Base-by-base conservation (phyloP, 2,888 invertebrate species). In the Aleiodes testaceus region DNA sequence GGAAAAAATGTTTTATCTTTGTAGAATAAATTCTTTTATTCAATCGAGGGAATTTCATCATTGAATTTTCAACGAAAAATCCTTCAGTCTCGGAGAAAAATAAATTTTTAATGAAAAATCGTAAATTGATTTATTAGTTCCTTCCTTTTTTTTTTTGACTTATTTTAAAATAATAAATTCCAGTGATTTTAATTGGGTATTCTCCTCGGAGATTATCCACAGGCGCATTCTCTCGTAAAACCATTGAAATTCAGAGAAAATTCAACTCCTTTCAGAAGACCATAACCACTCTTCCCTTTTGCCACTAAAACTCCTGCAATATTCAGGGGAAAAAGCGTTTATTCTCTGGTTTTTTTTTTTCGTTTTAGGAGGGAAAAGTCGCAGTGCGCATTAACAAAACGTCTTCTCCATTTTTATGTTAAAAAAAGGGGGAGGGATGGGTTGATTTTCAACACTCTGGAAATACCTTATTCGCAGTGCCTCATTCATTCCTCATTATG, bases 381-480 rank as follows among this genome's bases (percentile, higher is more conserved):
- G 30, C 64, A 53, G 64, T 53, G 7, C 47, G 53, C 69, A 55
- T 65, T 53, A 55, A 70, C 20, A 69, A 69, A 53, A 69, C 52
- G 63, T 64, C 64, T 50, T 64, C 30, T 70, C 30, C 47, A 52
- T 53, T 65, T 30, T 49, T 49, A 12, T 36, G 7, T 16, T 26
- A 30, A 20, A 20, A 5, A 16, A 22, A n/a, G 14, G 12, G 30
- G 2, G 30, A 30, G 14, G 11, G 16, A 44, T 30, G 6, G 18
- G 14, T 26, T 59, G 26, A 55, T 59, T 20, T 26, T 36, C 68
- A 45, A 16, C 18, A 30, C n/a, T 45, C 59, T 20, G 26, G 50
- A 66, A 66, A 66, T 66, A 52, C 66, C 52, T 52, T 52, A 30
- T 66, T 52, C 66, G 44, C 52, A 52, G 42, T 52, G 66, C 66